Conservation (phyloP, 2,113 vertebrate species). For the Lepus europaeus region DNA sequence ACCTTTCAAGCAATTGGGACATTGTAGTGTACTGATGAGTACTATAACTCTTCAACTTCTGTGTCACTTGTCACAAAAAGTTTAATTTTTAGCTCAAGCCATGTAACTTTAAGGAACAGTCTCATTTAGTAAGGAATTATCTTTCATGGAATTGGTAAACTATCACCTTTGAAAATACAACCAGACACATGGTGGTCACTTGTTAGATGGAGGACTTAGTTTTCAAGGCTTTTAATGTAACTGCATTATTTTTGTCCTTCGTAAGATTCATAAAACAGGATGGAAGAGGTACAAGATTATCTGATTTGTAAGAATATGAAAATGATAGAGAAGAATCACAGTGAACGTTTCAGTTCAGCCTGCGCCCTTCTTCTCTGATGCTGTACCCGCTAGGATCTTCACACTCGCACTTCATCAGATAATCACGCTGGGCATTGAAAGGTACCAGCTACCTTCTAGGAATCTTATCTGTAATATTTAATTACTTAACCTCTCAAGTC, state of each 20-base stretch:
- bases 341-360: not conserved
- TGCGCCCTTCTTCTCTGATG: not conserved
- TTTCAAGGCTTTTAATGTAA: not conserved
- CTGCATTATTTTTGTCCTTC: constrained; percentile 26
- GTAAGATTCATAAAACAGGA: constrained; percentile 22
- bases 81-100: constrained; percentile 8
- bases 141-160: constrained; percentile 32
- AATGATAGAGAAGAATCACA: not conserved
- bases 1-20: constrained; percentile 29
- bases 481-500: not conserved
- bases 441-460: not conserved
- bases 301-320: constrained; percentile 37
- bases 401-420: constrained; percentile 17
- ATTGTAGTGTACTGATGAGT: not conserved
- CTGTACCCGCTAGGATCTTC: not conserved
- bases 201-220: not conserved
- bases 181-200: accelerated
- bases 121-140: not conserved
- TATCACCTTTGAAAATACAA: constrained; percentile 49
- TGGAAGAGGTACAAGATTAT: not conserved
- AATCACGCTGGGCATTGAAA: not conserved
- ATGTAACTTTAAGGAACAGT: not conserved
- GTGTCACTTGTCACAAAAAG: not conserved
- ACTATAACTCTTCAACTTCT: not conserved
- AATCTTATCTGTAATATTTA: constrained; percentile 45